Evolutionary conservation across 30 jellyfish, hydroid and myxozoan species (phyloP).

Genomic region (Aurelia aurita complex sp. Pacific): DNA sequence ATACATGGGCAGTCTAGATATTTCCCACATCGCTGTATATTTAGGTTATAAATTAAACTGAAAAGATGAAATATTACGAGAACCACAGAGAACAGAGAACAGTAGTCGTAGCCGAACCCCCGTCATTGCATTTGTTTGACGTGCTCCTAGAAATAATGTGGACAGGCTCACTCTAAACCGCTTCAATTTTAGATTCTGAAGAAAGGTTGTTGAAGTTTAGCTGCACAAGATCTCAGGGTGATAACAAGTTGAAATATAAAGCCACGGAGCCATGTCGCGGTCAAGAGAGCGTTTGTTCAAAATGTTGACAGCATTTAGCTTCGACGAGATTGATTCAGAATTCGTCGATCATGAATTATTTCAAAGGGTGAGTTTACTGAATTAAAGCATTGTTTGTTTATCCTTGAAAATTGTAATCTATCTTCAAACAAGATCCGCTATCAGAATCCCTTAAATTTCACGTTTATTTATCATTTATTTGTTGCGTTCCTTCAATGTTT

Average conservation of each 20-base stretch:
- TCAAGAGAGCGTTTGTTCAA: constrained; percentile 47
- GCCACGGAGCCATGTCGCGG: constrained; percentile 4
- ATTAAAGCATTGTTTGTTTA: not conserved
- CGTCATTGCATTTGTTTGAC: too few species aligned
- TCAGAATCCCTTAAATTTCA: not conserved
- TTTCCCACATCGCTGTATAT: too few species aligned
- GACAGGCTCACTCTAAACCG: not conserved
- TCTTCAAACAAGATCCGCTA: not conserved
- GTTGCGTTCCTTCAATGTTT: too few species aligned
- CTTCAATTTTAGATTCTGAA: not conserved
- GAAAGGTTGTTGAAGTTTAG: constrained; percentile 1
- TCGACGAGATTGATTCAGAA: constrained; percentile 48
- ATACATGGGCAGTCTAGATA: too few species aligned
- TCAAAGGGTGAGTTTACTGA: constrained; percentile 29
- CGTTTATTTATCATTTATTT: too few species aligned
- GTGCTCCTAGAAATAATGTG: too few species aligned
- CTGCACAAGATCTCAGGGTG: constrained; percentile 29
- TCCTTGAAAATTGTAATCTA: too few species aligned
- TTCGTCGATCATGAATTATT: constrained; percentile 33
- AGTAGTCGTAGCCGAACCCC: too few species aligned
- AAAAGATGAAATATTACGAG: too few species aligned
- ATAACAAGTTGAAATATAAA: constrained; percentile 22
- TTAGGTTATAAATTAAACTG: too few species aligned
- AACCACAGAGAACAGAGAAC: too few species aligned
- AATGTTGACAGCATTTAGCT: constrained; percentile 61